Percentiles rank a stretch among this genome's conserved stretches.
phyloP scores from a whole-genome alignment of 2,888 invertebrate genomes.

The Cordilura impudica region DNA sequence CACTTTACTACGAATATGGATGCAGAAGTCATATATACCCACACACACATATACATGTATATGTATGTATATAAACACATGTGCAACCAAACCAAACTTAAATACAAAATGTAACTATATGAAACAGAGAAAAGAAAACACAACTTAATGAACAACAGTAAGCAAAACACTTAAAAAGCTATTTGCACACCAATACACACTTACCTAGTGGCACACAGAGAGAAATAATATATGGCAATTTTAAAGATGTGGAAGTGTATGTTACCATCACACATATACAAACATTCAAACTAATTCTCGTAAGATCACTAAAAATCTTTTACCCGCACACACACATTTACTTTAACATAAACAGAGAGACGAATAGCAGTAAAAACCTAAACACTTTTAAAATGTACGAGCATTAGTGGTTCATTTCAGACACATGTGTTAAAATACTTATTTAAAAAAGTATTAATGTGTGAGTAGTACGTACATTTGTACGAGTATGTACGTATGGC shows the following conservation, averaged over 20 bases:
- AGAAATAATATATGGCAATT: not conserved
- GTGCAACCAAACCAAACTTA: not conserved
- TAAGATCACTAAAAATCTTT: not conserved
- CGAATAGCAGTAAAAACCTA: conserved; percentile 12
- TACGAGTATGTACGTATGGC: conserved; percentile 2
- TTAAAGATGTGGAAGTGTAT: not conserved
- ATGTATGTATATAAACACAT: not conserved
- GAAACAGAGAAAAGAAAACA: not conserved
- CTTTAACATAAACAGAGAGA: too few relatives aligned
- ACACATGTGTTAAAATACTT: not conserved
- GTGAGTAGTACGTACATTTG: not conserved
- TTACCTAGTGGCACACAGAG: not conserved
- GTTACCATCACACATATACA: not conserved
- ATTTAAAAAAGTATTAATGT: not conserved
- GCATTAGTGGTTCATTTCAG: conserved; percentile 9
- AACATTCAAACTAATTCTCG: not conserved
- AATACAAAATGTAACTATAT: conserved; percentile 3
- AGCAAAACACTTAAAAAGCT: conserved; percentile 59
- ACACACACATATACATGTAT: not conserved
- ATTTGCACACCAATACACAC: conserved; percentile 49
- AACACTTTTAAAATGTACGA: not conserved
- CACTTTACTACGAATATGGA: not conserved
- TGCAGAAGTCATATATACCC: not conserved
- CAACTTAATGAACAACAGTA: conserved; percentile 27
- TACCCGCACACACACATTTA: not conserved